Conservation (phyloP, 1,140 invertebrate genomes). For the Rhagoletis zephyria region DNA sequence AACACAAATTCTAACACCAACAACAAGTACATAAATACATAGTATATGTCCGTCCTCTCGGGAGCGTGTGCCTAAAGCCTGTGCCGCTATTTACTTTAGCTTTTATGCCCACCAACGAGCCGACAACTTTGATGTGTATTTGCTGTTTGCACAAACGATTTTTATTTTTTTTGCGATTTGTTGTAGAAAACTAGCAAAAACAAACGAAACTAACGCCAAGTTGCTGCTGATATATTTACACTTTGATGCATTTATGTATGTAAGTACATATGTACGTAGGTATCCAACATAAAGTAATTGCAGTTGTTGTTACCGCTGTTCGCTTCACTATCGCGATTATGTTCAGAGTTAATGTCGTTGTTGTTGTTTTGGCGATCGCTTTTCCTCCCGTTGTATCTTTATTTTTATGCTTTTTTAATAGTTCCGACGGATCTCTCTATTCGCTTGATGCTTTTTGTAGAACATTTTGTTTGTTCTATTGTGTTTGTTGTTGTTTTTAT, state of each 20-base stretch:
- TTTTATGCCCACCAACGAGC: conserved; percentile 30
- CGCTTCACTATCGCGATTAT: neutral
- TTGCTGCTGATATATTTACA: neutral
- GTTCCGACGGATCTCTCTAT: neutral
- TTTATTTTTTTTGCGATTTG: neutral
- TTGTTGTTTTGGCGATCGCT: neutral
- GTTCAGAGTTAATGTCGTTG: neutral
- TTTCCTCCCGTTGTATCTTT: neutral
- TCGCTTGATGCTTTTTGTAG: neutral
- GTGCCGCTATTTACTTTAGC: conserved; percentile 40
- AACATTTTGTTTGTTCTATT: neutral
- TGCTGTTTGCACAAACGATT: neutral
- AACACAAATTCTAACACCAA: neutral
- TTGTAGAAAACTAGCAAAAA: conserved; percentile 5
- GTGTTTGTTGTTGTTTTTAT: neutral
- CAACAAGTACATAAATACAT: neutral
- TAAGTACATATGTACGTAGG: too few species aligned
- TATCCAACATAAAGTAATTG: neutral
- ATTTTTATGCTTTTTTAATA: conserved; percentile 27
- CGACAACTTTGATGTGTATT: conserved; percentile 32
- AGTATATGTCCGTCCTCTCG: neutral
- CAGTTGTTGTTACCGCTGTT: conserved; percentile 12
- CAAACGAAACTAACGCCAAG: neutral
- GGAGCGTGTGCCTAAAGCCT: conserved; percentile 37
- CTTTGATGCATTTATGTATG: neutral